phyloP scores from a whole-genome alignment of 2,797 vertebrate species.

The Cottoperca gobio region DNA sequence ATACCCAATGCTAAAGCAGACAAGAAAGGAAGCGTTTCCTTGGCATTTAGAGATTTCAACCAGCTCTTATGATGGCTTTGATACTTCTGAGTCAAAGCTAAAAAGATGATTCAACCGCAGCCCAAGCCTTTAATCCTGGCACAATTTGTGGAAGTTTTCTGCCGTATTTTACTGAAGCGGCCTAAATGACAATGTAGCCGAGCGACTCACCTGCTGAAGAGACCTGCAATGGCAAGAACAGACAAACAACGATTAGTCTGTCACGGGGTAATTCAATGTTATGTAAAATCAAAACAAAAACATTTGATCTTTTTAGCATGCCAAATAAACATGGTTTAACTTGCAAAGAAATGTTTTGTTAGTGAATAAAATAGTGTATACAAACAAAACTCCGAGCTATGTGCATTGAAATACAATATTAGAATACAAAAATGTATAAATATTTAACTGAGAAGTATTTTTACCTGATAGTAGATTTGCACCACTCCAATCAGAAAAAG shows the following conservation, averaged over 20 bases:
- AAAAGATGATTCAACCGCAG: too few species aligned
- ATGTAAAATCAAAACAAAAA: not conserved
- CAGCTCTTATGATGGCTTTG: too few species aligned
- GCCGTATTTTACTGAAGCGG: not conserved
- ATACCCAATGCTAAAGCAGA: not conserved
- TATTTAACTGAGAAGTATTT: not conserved
- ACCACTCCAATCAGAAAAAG: constrained; percentile 39
- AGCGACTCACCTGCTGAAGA: constrained; percentile 38
- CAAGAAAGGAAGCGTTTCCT: not conserved
- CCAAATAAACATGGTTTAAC: not conserved
- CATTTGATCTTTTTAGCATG: not conserved
- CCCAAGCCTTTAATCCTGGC: not conserved
- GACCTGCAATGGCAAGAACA: constrained; percentile 46
- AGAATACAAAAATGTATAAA: not conserved
- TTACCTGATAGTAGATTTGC: constrained; percentile 55
- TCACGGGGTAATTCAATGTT: not conserved
- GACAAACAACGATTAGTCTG: not conserved
- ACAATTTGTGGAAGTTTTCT: not conserved
- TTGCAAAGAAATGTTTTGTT: not conserved
- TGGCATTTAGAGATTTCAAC: too few species aligned
- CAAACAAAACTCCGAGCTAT: not conserved
- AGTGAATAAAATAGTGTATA: not conserved
- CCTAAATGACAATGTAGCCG: not conserved
- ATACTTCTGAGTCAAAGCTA: too few species aligned
- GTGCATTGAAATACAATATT: not conserved